Evolutionary conservation across 1,140 invertebrate species (phyloP), one percentile per base, ranked within the genome.

Genomic region (Hypsibius dujardini): DNA sequence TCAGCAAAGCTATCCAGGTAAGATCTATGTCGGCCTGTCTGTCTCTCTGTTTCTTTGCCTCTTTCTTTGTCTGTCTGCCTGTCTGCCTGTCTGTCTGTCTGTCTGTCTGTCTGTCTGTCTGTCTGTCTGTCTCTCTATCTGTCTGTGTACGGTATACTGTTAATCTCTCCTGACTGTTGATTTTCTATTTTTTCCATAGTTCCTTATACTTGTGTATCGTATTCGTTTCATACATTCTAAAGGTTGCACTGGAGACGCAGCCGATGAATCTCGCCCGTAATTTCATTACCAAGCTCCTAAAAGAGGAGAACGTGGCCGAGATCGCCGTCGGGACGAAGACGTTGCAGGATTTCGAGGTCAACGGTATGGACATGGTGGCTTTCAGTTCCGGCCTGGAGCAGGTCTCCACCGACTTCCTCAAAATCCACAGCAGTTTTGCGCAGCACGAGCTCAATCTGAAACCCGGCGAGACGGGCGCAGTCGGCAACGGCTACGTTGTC

Each of bases 401-500:
- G 73, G 73, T 76, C 47, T 59, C 77, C 1, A 75, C 76, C 15
- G 74, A 80, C n/a, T 79, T 81, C 59, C 75, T 85, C 1, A 76
- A 80, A 70, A 74, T 82, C 3, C 83, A 87, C 73, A 74, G 75
- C 69, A 71, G 78, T 42, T 87, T 85, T 74, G 76, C 76, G 3
- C 79, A 81, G 71, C 78, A 78, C 59, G 78, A 82, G n/a, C 75
- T 87, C 14, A 77, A 79, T 50, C 75, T 85, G 45, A 74, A 78
- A 47, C 72, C 75, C 46, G 84, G 86, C 2, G 79, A 81, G 69
- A 82, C 85, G 74, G 87, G 86, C 2, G 79, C 98, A 3, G 81
- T 96, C 15, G 86, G 87, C 67, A 98, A 98, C 82, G 93, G 93
- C n/a, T 74, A 81, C 80, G 74, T 83, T 46, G 74, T 95, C 71